A percentile compares a stretch with the other conserved stretches of the same genome.
Evolutionary conservation across 1,140 invertebrate species (phyloP).

Genomic region (Grapholita molesta): DNA sequence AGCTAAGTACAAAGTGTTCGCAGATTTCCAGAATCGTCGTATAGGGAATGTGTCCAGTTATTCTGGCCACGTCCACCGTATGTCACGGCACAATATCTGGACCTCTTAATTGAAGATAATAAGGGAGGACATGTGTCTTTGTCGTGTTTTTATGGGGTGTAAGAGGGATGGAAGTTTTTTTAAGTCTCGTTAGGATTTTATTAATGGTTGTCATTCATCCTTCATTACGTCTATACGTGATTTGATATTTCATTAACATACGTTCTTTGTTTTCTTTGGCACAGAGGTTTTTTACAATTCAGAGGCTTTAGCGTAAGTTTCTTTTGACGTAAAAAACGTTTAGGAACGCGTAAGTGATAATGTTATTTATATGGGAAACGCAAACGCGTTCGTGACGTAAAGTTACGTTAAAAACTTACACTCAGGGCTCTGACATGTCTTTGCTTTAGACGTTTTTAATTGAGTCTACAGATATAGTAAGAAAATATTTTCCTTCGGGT

Average conservation of each 20-base stretch:
- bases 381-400: no score
- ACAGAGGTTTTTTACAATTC: neutral
- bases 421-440: no score
- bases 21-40: slow-evolving; percentile 9
- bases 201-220: slow-evolving; percentile 57
- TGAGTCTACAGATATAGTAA: no score
- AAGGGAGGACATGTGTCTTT: slow-evolving; percentile 71
- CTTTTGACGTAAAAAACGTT: neutral
- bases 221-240: slow-evolving; percentile 14
- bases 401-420: no score
- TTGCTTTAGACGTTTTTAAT: no score
- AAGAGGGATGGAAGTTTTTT: slow-evolving; percentile 61
- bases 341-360: no score
- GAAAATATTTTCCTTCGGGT: no score
- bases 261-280: neutral
- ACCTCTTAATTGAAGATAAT: slow-evolving; percentile 75
- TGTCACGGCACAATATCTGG: slow-evolving; percentile 67
- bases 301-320: no score
- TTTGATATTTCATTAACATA: slow-evolving; percentile 6
- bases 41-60: neutral
- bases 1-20: slow-evolving; percentile 6
- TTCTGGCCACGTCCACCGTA: slow-evolving; percentile 47
- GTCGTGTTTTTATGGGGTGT: slow-evolving; percentile 70
- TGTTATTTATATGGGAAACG: no score
- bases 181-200: slow-evolving; percentile 57